Percentiles rank a stretch among this genome's conserved stretches.
Evolutionary conservation across 2,113 vertebrate species (phyloP).

Genomic region (Heterotilapia buettikoferi): DNA sequence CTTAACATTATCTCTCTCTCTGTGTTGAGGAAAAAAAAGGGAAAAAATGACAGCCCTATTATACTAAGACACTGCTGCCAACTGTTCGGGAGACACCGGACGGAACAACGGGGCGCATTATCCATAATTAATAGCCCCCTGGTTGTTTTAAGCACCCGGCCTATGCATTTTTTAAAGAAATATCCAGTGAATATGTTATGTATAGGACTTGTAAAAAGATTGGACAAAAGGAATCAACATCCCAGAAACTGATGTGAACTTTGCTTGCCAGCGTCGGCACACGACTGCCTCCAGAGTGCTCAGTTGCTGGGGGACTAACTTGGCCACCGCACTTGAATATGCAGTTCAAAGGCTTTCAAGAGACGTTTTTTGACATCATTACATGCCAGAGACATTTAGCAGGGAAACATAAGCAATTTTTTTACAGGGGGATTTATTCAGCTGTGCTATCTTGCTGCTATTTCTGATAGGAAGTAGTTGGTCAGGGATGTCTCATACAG

Average conservation of each 20-base stretch:
- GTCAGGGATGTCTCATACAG: not conserved
- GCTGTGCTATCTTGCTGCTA: not conserved
- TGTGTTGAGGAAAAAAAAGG: not conserved
- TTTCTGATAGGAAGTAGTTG: not conserved
- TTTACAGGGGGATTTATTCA: not conserved
- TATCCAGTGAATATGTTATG: constrained; percentile 65
- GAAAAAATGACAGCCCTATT: constrained; percentile 26
- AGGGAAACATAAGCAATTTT: constrained; percentile 3
- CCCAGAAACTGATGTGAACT: constrained; percentile 42
- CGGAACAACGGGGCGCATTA: constrained; percentile 38
- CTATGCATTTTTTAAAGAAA: constrained; percentile 71
- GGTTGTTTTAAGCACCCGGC: constrained; percentile 59
- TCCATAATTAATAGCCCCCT: constrained; percentile 64
- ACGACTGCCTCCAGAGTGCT: constrained; percentile 11
- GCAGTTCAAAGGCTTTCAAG: constrained; percentile 26
- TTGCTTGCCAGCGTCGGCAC: constrained; percentile 14
- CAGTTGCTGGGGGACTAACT: constrained; percentile 52
- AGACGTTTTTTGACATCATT: constrained; percentile 2
- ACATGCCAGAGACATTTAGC: not conserved
- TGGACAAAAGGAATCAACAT: constrained; percentile 56
- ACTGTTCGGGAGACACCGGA: constrained; percentile 55
- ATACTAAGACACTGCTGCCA: constrained; percentile 31
- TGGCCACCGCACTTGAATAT: constrained; percentile 24
- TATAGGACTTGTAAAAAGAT: constrained; percentile 47
- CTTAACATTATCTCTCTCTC: not conserved